These are phyloP conservation scores for Lasioglossum calceatum DNA, from an alignment of 2,888 invertebrate species.

Conservation along the genomic window DNA sequence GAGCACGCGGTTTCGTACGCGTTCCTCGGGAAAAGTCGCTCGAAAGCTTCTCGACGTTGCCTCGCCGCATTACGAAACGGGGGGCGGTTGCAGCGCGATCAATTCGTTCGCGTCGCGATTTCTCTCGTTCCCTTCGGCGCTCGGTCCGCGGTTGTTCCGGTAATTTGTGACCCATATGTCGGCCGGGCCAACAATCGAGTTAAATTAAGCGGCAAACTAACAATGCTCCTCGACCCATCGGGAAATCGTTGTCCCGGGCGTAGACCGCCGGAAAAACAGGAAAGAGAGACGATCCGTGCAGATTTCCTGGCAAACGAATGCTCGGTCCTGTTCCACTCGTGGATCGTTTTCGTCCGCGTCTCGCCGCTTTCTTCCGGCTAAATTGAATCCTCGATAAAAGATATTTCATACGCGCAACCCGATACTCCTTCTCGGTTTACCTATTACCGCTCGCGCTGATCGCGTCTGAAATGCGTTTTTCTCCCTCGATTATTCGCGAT, in stretches of 20 bases:
- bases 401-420: conserved; percentile 13
- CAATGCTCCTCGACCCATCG: conserved; percentile 39
- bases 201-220: conserved; percentile 56
- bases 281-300: conserved; percentile 3
- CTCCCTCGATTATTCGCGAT: not conserved
- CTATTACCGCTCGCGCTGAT: not conserved
- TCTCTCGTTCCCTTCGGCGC: not conserved
- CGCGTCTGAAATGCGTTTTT: not conserved
- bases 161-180: conserved; percentile 50
- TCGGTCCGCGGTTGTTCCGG: conserved; percentile 26
- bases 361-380: not conserved
- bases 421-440: not conserved
- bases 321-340: not conserved
- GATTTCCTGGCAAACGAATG: conserved; percentile 6
- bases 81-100: not conserved
- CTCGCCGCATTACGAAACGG: not conserved
- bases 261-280: not conserved
- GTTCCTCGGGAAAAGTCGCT: not conserved
- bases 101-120: conserved; percentile 19
- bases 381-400: not conserved
- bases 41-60: not conserved
- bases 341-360: not conserved
- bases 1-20: not conserved
- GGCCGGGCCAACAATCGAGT: conserved; percentile 48
- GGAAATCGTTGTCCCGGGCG: conserved; percentile 30